Conservation (phyloP, 2,797 vertebrate genomes). For the Chloroceryle amazona region DNA sequence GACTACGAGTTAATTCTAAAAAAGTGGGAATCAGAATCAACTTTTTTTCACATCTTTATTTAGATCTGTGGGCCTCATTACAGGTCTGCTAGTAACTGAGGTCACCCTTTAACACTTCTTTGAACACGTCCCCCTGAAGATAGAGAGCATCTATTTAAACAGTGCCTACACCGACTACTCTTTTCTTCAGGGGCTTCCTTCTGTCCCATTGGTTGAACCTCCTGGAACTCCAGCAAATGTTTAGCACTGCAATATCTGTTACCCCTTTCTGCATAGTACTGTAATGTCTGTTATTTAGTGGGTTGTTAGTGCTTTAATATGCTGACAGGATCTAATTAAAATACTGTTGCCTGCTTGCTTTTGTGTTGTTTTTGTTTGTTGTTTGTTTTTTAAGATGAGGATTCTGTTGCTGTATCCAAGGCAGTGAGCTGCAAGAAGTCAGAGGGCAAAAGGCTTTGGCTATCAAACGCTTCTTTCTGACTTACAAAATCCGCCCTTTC, state of each 20-base stretch:
- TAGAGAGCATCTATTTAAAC: neutral
- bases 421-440: neutral
- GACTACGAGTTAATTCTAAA: neutral
- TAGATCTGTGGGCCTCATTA: neutral
- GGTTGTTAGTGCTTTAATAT: neutral
- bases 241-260: neutral
- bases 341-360: neutral
- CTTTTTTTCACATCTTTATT: neutral
- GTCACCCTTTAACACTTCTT: neutral
- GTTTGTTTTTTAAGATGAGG: neutral
- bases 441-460: neutral
- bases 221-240: neutral
- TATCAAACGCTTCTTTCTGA: neutral
- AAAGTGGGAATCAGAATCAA: neutral
- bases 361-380: neutral
- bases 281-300: neutral
- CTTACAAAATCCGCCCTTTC: neutral
- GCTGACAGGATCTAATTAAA: constrained; percentile 11
- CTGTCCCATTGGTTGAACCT: neutral
- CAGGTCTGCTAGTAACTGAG: neutral
- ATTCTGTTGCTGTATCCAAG: neutral
- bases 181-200: neutral
- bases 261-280: neutral
- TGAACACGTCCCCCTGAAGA: accelerated
- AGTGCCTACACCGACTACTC: neutral